Evolutionary conservation across 2,113 vertebrate genomes (phyloP).

Genomic region (Nansenia antarctica): DNA sequence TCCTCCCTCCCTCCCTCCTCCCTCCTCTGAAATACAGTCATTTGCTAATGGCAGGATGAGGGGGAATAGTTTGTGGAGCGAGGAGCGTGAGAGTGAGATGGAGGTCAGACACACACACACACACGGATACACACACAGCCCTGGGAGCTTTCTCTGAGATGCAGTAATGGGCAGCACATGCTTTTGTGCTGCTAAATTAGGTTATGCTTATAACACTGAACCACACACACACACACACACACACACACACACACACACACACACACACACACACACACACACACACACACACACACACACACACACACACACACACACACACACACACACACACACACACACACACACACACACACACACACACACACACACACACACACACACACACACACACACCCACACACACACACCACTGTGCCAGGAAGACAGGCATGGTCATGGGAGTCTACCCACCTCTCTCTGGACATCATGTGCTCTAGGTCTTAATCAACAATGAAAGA

Average conservation of each 20-base stretch:
- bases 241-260: not conserved
- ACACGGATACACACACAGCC: too few species aligned
- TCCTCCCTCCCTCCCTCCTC: not conserved
- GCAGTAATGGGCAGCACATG: constrained; percentile 49
- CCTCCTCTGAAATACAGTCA: too few species aligned
- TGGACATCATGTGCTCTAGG: not conserved
- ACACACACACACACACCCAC: not conserved
- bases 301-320: not conserved
- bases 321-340: not conserved
- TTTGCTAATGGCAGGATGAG: not conserved
- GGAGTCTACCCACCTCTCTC: not conserved
- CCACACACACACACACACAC: not conserved
- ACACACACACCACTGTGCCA: not conserved
- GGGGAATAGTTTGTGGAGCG: not conserved
- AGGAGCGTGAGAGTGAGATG: not conserved
- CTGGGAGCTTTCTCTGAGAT: not conserved
- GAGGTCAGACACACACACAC: too few species aligned
- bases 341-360: not conserved
- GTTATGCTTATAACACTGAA: constrained; percentile 3
- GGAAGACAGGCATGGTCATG: too few species aligned
- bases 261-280: not conserved
- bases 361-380: not conserved
- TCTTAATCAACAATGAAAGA: not conserved
- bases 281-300: not conserved
- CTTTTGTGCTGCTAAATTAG: constrained; percentile 33